Percentiles rank a stretch among this genome's conserved stretches.
Conservation (phyloP, 2,888 invertebrate species). For the Perizoma flavofasciatum region DNA sequence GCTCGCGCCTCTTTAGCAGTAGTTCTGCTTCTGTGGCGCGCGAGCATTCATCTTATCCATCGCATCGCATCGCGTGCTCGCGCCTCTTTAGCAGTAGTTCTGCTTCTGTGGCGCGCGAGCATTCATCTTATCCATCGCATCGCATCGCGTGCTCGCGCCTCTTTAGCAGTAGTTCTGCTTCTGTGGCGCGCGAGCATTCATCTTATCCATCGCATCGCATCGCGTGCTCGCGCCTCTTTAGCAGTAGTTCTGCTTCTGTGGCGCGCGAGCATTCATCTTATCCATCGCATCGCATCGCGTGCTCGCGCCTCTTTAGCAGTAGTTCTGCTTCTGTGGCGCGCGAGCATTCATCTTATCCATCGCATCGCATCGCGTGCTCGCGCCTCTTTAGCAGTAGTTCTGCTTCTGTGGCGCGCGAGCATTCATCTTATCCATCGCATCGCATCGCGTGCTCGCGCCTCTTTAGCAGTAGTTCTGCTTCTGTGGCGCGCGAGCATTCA, state of each 20-base stretch:
- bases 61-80: too few relatives aligned
- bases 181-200: slow-evolving; percentile 32
- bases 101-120: slow-evolving; percentile 23
- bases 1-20: slow-evolving; percentile 51
- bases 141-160: too few relatives aligned
- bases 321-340: slow-evolving; percentile 18
- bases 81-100: slow-evolving; percentile 22
- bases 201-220: slow-evolving; percentile 14
- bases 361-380: too few relatives aligned
- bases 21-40: too few relatives aligned
- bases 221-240: too few relatives aligned
- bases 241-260: slow-evolving; percentile 16
- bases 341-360: slow-evolving; percentile 31
- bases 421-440: slow-evolving; percentile 30
- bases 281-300: too few relatives aligned
- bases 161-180: slow-evolving; percentile 18
- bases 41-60: too few relatives aligned
- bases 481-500: slow-evolving; percentile 32
- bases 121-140: slow-evolving; percentile 30
- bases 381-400: slow-evolving; percentile 22
- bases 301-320: too few relatives aligned
- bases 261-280: slow-evolving; percentile 33
- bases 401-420: slow-evolving; percentile 23
- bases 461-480: slow-evolving; percentile 18
- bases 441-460: too few relatives aligned